phyloP scores from a whole-genome alignment of 2,113 vertebrate species.

The Gymnarchus niloticus region DNA sequence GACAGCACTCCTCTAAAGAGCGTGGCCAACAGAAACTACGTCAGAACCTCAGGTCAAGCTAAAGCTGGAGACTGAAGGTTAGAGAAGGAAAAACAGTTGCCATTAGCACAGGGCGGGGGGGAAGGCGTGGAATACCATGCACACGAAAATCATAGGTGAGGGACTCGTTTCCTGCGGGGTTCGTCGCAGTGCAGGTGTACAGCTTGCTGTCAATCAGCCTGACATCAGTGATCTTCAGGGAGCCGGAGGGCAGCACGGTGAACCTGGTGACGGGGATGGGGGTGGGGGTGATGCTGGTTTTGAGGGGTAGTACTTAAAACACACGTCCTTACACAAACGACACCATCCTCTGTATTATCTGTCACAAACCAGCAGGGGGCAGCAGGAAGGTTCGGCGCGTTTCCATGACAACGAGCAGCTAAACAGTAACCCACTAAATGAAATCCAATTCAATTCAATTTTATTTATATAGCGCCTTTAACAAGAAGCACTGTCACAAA shows the following conservation, averaged over 20 bases:
- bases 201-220: slow-evolving; percentile 65
- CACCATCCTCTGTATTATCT: neutral
- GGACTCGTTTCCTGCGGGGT: slow-evolving; percentile 66
- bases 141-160: slow-evolving; percentile 70
- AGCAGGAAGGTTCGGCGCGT: neutral
- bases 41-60: neutral
- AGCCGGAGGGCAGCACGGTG: slow-evolving; percentile 69
- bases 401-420: neutral
- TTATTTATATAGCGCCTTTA: no score
- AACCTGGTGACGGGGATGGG: slow-evolving; percentile 55
- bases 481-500: no score
- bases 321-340: neutral
- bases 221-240: slow-evolving; percentile 69
- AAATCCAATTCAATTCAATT: no score
- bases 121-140: no score
- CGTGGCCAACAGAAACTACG: neutral
- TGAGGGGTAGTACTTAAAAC: neutral
- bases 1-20: neutral
- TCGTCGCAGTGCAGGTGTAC: slow-evolving; percentile 77
- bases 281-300: slow-evolving; percentile 32
- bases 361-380: neutral
- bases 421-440: neutral
- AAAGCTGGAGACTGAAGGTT: neutral
- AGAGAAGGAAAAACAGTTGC: neutral
- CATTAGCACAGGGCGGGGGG: slow-evolving; percentile 18